Evolutionary conservation across 2,113 vertebrate species (phyloP), one percentile per base, ranked within the genome.

Genomic region (Synodontis membranacea): DNA sequence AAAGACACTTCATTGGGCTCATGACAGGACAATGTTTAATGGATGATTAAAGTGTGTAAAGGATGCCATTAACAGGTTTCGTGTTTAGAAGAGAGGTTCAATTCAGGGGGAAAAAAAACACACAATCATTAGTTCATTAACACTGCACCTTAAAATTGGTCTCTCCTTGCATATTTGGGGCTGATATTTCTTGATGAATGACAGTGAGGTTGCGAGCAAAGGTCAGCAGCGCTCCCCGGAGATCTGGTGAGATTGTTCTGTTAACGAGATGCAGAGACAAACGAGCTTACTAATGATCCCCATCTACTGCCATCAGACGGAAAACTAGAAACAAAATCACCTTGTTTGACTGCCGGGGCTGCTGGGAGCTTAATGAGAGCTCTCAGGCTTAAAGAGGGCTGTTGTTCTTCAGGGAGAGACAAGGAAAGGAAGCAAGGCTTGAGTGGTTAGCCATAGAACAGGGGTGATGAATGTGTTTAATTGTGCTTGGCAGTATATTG

Each of bases 121-220:
- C 92, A 81, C 93, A 95, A 97, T 97, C 95, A 95, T 97, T 97
- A 97, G 95, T 95, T 96, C 96, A 96, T 98, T 97, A 97, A 96
- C 96, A 95, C 87, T 93, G 94, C 96, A 97, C 97, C 97, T 99
- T 97, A 96, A 99, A 99, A 97, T 99, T 98, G 95, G 95, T 98
- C 96, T 97, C 95, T 95, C 95, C 97, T 94, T 97, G 96, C 95
- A 96, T 97, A 95, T 97, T 96, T 94, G 96, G 95, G 93, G 96
- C 93, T 95, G 97, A 98, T 97, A 98, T 97, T 96, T 98, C 97
- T 95, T 98, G 97, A 98, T 98, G 97, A 96, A 99, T 98, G 96
- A 97, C 95, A 94, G 97, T 97, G 96, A 99, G 96, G 96, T 97
- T 97, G 89, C 86, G 96, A 96, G 96, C 96, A 97, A 99, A 99